phyloP scores from a whole-genome alignment of 2,113 vertebrate genomes.

The Lethenteron reissneri region DNA sequence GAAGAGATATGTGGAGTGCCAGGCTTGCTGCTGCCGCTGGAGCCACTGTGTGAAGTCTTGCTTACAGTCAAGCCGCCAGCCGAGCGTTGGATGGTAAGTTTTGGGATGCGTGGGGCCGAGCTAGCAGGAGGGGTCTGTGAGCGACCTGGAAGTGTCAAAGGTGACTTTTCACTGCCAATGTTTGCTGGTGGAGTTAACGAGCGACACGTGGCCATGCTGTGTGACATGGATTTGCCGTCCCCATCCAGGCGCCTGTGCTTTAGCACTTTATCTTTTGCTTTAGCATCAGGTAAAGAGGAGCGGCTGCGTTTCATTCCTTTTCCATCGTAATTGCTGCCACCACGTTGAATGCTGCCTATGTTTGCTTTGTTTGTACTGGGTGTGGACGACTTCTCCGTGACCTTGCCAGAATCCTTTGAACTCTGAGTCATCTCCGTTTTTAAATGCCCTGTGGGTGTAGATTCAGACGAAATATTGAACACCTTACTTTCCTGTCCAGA shows the following conservation, averaged over 20 bases:
- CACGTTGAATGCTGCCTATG: slow-evolving; percentile 19
- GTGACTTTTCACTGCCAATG: slow-evolving; percentile 72
- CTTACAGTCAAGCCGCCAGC: slow-evolving; percentile 78
- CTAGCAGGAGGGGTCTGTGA: slow-evolving; percentile 83
- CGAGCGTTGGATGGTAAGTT: slow-evolving; percentile 91
- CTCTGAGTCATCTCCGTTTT: slow-evolving; percentile 46
- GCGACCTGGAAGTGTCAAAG: slow-evolving; percentile 54
- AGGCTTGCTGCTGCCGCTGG: slow-evolving; percentile 32
- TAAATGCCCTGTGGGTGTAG: slow-evolving; percentile 24
- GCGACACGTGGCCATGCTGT: slow-evolving; percentile 17
- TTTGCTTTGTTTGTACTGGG: slow-evolving; percentile 41
- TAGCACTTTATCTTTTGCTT: slow-evolving; percentile 77
- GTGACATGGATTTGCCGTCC: slow-evolving; percentile 40
- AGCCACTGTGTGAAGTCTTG: slow-evolving; percentile 77
- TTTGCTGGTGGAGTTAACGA: slow-evolving; percentile 86
- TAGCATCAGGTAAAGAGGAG: slow-evolving; percentile 80
- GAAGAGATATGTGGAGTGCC: slow-evolving; percentile 18
- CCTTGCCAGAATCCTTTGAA: slow-evolving; percentile 21
- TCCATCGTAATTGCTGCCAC: slow-evolving; percentile 33
- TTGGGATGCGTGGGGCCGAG: slow-evolving; percentile 50
- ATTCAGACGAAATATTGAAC: too few relatives aligned
- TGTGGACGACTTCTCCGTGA: slow-evolving; percentile 18
- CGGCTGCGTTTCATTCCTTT: slow-evolving; percentile 79
- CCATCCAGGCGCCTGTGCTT: slow-evolving; percentile 77
- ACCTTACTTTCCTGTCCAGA: too few relatives aligned